Percentiles rank a stretch among this genome's conserved stretches.
phyloP scores from a whole-genome alignment of 2,797 vertebrate genomes.

The Gallinago nigripennis region DNA sequence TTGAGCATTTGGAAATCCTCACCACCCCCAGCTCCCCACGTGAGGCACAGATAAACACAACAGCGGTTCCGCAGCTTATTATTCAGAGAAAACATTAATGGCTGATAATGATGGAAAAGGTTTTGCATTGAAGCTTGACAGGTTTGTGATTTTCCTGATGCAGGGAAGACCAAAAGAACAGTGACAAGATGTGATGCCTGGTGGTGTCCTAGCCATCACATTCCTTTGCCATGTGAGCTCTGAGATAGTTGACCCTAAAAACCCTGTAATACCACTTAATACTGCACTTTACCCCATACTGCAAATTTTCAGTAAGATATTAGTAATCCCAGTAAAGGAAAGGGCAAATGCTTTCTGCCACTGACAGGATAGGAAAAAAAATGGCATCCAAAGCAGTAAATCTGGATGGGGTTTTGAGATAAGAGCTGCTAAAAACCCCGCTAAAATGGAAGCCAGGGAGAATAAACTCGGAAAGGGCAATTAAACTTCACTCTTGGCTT shows the following conservation, averaged over 20 bases:
- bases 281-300: not conserved
- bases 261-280: not conserved
- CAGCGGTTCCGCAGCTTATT: not conserved
- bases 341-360: not conserved
- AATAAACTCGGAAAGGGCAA: not conserved
- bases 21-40: not conserved
- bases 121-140: not conserved
- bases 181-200: not conserved
- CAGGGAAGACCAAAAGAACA: not conserved
- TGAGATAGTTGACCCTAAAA: not conserved
- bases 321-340: not conserved
- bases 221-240: not conserved
- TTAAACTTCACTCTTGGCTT: not conserved
- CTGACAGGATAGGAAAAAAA: not conserved
- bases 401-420: not conserved
- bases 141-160: slow-evolving; percentile 70
- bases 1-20: not conserved
- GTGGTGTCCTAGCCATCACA: not conserved
- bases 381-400: not conserved
- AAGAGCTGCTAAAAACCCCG: slow-evolving; percentile 5
- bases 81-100: not conserved
- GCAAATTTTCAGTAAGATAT: not conserved
- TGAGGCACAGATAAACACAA: not conserved
- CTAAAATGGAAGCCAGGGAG: not conserved
- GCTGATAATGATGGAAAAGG: not conserved